These are phyloP conservation scores for Seriola aureovittata DNA, from an alignment of 2,113 vertebrate genomes.

Conservation along the genomic window DNA sequence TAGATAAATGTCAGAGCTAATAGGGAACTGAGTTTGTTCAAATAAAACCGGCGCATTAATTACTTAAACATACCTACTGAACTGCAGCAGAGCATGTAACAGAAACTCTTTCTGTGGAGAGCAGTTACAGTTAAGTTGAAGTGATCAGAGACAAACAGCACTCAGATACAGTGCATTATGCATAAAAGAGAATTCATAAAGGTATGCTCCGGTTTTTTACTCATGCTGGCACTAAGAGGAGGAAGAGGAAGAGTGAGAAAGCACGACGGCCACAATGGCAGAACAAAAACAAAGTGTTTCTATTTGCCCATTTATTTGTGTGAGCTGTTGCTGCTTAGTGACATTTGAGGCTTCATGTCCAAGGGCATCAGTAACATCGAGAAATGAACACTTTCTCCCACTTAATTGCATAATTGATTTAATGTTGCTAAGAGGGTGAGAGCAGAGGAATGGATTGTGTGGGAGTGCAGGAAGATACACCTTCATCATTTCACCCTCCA, in stretches of 20 bases:
- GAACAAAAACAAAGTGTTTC: not conserved
- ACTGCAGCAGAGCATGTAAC: not conserved
- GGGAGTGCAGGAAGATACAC: not conserved
- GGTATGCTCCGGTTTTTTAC: not conserved
- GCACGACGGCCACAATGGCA: not conserved
- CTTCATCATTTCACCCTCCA: not conserved
- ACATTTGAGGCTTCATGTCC: not conserved
- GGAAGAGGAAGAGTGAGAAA: not conserved
- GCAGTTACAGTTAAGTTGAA: not conserved
- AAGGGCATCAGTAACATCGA: not conserved
- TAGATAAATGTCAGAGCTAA: constrained; percentile 57
- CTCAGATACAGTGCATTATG: not conserved
- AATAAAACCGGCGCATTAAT: constrained; percentile 20
- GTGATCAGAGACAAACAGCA: not conserved
- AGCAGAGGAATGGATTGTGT: not conserved
- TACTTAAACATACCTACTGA: constrained; percentile 22
- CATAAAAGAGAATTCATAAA: not conserved
- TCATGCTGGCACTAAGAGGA: not conserved
- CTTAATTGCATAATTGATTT: constrained; percentile 35
- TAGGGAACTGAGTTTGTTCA: constrained; percentile 36
- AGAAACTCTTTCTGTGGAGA: not conserved
- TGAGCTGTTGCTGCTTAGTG: not conserved
- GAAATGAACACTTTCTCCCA: constrained; percentile 34
- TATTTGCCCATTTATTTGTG: not conserved
- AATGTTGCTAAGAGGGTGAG: not conserved